Percentiles rank a stretch among this genome's conserved stretches.
Evolutionary conservation across 2,113 vertebrate genomes (phyloP).

Genomic region (Pyxicephalus adspersus): DNA sequence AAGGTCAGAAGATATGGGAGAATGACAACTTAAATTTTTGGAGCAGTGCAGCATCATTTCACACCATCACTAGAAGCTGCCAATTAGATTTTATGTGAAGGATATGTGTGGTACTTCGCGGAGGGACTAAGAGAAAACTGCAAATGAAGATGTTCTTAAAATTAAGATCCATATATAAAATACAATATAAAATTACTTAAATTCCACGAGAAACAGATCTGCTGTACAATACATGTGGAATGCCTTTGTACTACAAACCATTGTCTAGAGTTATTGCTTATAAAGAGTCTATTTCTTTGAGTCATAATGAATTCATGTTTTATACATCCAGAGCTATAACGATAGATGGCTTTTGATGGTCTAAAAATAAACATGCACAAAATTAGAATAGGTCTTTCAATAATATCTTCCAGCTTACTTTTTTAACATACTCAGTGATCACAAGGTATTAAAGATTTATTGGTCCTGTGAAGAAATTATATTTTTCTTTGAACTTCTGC

Average conservation of each 20-base stretch:
- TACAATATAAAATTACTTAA: too few species aligned
- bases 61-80: too few species aligned
- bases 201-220: too few species aligned
- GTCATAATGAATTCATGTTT: constrained; percentile 24
- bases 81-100: too few species aligned
- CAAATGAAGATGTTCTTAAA: too few species aligned
- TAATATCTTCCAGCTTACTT: constrained; percentile 38
- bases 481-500: constrained; percentile 42
- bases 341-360: constrained; percentile 12
- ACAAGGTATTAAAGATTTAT: constrained; percentile 50
- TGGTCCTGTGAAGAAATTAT: constrained; percentile 20
- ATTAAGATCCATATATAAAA: too few species aligned
- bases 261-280: neutral
- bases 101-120: too few species aligned
- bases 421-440: constrained; percentile 19
- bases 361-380: constrained; percentile 51
- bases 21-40: too few species aligned
- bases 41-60: too few species aligned
- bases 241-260: neutral
- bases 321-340: neutral
- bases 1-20: too few species aligned
- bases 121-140: too few species aligned
- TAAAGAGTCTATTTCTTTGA: constrained; percentile 15
- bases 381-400: constrained; percentile 40
- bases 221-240: neutral